Base-by-base conservation (phyloP, 2,888 invertebrate genomes). In the Drosophila kuntzei region DNA sequence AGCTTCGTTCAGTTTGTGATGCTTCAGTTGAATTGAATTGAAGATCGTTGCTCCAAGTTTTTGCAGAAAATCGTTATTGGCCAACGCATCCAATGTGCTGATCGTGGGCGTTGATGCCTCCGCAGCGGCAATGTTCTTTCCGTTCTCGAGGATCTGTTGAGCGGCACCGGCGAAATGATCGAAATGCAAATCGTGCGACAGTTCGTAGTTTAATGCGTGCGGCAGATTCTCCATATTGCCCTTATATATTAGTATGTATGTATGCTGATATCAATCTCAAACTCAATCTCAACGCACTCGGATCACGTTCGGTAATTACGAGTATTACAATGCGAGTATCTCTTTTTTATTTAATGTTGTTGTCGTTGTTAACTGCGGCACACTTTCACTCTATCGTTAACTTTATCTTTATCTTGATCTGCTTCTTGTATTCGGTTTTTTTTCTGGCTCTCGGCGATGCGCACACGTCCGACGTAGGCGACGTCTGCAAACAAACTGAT, bases 181-280 rank as follows among this genome's bases (percentile, higher is more conserved):
- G 76, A 92, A 89, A 79, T 91, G 91, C 71, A 90, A 71, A 76
- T 89, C 91, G 60, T 89, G 86, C 71, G 91, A 89, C 73, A 90
- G 82, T 51, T 91, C 90, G 82, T 90, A 90, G 78, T 90, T 89
- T 70, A 92, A 88, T 87, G 91, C 83, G 62, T 87, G 89, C 76
- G 89, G 88, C 70, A 91, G 77, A 54, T 71, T 77, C 73, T 90
- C 91, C 91, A 92, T 92, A 3, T 46, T 64, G 71, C 27, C 29
- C 59, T 79, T 76, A 76, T 72, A 75, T 53, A 11, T 61, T 2
- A 46, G 39, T 62, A 12, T 22, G 16, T 43, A n/a, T 43, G 20
- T 43, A 55, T 11, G 16, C n/a, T 22, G 22, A 14, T 34, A 43
- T 69, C 25, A 37, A 43, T 16, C 55, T 49, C 11, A 9, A 27